Evolutionary conservation across 1,140 invertebrate species (phyloP).

Genomic region (Trinorchestia longiramus): DNA sequence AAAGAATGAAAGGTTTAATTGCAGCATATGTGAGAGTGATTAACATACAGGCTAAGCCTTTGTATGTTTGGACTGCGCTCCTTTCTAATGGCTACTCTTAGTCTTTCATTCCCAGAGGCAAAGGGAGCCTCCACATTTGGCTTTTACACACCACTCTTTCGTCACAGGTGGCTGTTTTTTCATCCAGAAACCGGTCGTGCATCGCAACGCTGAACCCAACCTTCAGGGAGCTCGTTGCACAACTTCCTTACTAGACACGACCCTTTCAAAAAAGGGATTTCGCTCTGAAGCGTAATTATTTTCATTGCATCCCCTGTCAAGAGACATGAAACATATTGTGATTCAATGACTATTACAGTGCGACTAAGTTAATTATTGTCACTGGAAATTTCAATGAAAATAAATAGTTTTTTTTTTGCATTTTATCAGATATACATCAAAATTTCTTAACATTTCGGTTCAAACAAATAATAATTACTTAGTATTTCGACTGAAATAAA

Average conservation of each 20-base stretch:
- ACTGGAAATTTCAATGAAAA: neutral
- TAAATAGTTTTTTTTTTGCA: neutral
- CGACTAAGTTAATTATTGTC: neutral
- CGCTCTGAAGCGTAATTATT: neutral
- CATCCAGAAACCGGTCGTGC: constrained; percentile 43
- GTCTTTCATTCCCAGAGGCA: neutral
- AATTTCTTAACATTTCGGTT: too few relatives aligned
- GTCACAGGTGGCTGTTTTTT: constrained; percentile 36
- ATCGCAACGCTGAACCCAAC: constrained; percentile 29
- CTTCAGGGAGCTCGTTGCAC: neutral
- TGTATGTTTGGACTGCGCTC: neutral
- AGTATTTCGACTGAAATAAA: too few relatives aligned
- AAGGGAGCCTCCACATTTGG: neutral
- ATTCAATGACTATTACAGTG: neutral
- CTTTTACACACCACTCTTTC: constrained; percentile 45
- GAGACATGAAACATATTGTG: neutral
- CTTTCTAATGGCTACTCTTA: constrained; percentile 19
- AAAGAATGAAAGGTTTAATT: neutral
- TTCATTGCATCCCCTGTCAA: neutral
- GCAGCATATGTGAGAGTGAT: neutral
- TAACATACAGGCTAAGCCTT: neutral
- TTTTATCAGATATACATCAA: neutral
- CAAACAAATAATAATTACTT: too few relatives aligned
- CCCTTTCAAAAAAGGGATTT: neutral
- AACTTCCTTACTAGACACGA: neutral